Evolutionary conservation across 2,888 invertebrate species (phyloP).

Genomic region (Cerastis leucographa): DNA sequence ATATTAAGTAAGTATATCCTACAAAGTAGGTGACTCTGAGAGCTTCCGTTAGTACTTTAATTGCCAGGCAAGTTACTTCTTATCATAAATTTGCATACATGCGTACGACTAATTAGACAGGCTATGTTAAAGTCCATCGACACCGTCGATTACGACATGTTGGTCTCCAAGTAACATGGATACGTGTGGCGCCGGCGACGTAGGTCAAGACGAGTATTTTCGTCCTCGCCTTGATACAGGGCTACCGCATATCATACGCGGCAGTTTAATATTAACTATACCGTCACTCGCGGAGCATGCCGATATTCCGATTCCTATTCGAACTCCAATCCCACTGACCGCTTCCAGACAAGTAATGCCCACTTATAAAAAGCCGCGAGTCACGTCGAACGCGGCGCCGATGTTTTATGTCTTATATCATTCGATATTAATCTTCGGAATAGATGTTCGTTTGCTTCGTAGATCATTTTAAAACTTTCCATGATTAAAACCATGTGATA

Average conservation of each 20-base stretch:
- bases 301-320: slow-evolving; percentile 64
- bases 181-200: slow-evolving; percentile 79
- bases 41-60: slow-evolving; percentile 9
- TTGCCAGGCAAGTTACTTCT: neutral
- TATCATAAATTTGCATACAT: slow-evolving; percentile 11
- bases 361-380: slow-evolving; percentile 63
- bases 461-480: slow-evolving; percentile 32
- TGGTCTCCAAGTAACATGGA: slow-evolving; percentile 81
- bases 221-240: slow-evolving; percentile 89
- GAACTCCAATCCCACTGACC: slow-evolving; percentile 65
- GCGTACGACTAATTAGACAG: slow-evolving; percentile 46
- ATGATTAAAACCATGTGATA: slow-evolving; percentile 34
- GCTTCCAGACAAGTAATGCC: slow-evolving; percentile 64
- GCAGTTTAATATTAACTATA: slow-evolving; percentile 87
- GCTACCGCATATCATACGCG: slow-evolving; percentile 86
- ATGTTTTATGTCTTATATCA: slow-evolving; percentile 57
- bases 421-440: slow-evolving; percentile 51
- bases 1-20: neutral
- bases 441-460: slow-evolving; percentile 25
- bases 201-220: slow-evolving; percentile 89
- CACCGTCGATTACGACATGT: slow-evolving; percentile 74
- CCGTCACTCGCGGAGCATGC: slow-evolving; percentile 80
- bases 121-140: slow-evolving; percentile 76
- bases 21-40: neutral
- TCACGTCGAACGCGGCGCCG: slow-evolving; percentile 49